A percentile compares a stretch with the other conserved stretches of the same genome.
Conservation (phyloP, 2,797 vertebrate species). For the Sylvilagus floridanus region DNA sequence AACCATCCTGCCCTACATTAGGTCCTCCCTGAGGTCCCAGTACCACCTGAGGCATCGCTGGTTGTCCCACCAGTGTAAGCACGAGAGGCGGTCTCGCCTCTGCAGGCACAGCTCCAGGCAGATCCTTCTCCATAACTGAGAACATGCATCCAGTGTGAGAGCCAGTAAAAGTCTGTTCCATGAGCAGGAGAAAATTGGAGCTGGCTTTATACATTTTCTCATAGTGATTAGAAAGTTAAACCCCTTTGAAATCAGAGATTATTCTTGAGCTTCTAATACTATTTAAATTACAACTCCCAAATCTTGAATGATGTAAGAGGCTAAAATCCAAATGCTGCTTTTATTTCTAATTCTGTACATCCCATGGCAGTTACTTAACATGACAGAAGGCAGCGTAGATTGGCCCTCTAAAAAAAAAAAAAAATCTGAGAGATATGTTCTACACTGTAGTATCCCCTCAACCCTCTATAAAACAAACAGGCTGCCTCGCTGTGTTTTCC, state of each 20-base stretch:
- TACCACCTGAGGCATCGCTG: not conserved
- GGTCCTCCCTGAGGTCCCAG: not conserved
- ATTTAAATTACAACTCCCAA: slow-evolving; percentile 76
- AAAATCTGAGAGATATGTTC: not conserved
- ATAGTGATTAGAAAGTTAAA: slow-evolving; percentile 72
- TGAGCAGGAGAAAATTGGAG: not conserved
- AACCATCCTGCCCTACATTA: not conserved
- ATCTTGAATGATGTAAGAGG: slow-evolving; percentile 58
- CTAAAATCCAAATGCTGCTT: slow-evolving; percentile 38
- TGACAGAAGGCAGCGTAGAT: not conserved
- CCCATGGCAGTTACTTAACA: not conserved
- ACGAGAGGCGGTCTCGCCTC: not conserved
- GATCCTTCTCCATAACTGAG: not conserved
- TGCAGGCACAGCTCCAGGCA: not conserved
- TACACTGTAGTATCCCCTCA: not conserved
- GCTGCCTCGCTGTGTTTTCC: not conserved
- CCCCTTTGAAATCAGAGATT: slow-evolving; percentile 71
- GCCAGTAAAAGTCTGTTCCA: not conserved
- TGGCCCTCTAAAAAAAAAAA: not conserved
- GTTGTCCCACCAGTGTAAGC: not conserved
- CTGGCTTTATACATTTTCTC: not conserved
- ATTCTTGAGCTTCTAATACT: slow-evolving; percentile 69
- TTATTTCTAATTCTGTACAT: not conserved
- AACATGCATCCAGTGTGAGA: not conserved
- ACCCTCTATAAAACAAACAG: not conserved